Percentiles rank a stretch among this genome's conserved stretches.
Evolutionary conservation across 1,140 invertebrate genomes (phyloP).

Genomic region (Drosophila orena): DNA sequence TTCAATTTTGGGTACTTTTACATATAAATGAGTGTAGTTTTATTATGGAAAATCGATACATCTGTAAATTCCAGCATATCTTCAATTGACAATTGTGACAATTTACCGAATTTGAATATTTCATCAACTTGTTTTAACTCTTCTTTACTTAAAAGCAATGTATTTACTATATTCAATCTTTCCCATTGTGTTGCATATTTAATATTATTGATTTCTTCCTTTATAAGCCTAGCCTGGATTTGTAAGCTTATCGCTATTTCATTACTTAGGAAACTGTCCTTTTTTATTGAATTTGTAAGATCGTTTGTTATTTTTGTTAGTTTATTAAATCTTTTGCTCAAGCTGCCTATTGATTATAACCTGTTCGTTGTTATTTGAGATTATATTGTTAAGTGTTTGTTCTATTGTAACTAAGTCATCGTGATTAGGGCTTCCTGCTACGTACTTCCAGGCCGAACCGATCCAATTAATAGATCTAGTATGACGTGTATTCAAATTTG

Average conservation of each 20-base stretch:
- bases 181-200: no score
- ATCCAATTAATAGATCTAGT: not conserved
- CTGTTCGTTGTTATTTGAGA: not conserved
- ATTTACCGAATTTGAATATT: no score
- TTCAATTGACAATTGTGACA: no score
- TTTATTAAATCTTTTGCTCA: not conserved
- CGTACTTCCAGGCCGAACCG: not conserved
- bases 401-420: not conserved
- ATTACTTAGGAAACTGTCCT: no score
- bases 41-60: not conserved
- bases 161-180: no score
- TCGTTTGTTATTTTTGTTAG: slow-evolving; percentile 1
- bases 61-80: not conserved
- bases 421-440: not conserved
- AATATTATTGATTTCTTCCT: no score
- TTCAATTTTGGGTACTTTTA: not conserved
- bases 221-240: no score
- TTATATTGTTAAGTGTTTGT: not conserved
- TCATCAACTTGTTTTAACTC: no score
- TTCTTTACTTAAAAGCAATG: no score
- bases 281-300: not conserved
- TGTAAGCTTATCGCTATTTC: no score
- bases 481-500: no score
- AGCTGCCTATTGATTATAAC: not conserved
- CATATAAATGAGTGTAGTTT: not conserved